Evolutionary conservation across 2,797 vertebrate species (phyloP).

Genomic region (Sebastes taczanowskii): DNA sequence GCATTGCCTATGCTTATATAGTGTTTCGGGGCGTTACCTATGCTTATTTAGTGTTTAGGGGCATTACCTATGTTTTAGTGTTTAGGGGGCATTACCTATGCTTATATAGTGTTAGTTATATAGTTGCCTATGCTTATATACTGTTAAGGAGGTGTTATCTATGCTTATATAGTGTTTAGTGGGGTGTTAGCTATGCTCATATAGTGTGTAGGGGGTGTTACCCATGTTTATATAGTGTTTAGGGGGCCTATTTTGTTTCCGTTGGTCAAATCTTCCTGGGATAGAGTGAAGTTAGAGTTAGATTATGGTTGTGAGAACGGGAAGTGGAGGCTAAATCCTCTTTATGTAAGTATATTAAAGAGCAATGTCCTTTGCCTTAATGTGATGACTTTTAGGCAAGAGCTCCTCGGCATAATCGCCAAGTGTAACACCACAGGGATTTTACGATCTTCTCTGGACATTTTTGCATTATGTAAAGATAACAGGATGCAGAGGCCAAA

Average conservation of each 20-base stretch:
- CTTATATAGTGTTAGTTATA: accelerated
- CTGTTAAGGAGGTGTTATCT: accelerated
- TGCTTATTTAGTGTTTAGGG: no score
- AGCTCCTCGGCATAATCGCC: background rate
- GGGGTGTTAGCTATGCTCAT: no score
- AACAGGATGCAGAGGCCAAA: background rate
- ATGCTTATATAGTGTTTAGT: no score
- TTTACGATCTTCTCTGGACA: slow-evolving; percentile 22
- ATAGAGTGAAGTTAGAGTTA: slow-evolving; percentile 22
- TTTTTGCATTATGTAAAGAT: slow-evolving; percentile 39
- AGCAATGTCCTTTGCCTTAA: slow-evolving; percentile 47
- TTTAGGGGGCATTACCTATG: no score
- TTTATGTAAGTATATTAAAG: slow-evolving; percentile 64
- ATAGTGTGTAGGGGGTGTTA: no score
- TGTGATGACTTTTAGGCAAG: slow-evolving; percentile 45
- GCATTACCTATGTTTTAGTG: accelerated
- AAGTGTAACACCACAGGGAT: slow-evolving; percentile 21
- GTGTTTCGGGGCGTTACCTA: accelerated
- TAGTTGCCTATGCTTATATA: no score
- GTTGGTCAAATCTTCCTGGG: slow-evolving; percentile 20
- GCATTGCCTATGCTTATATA: accelerated
- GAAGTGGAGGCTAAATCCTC: slow-evolving; percentile 57
- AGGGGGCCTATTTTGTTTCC: background rate
- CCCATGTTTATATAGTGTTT: no score
- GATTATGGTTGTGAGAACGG: slow-evolving; percentile 37